These are phyloP conservation scores for Podocnemis expansa DNA, from an alignment of 2,113 vertebrate species.

Conservation along the genomic window DNA sequence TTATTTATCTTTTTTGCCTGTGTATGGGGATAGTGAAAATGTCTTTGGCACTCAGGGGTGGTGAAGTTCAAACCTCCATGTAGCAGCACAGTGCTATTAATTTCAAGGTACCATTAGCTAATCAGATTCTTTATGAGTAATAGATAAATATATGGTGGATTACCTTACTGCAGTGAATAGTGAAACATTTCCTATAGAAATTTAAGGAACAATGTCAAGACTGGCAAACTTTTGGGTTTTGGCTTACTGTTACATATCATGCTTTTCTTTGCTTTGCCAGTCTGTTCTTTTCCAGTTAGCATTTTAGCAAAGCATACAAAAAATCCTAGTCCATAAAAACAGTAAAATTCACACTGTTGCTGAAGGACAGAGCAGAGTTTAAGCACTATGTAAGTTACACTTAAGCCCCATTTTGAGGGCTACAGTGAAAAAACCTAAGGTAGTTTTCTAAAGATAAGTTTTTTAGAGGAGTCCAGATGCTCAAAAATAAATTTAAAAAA, in stretches of 20 bases:
- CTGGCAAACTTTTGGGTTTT: not conserved
- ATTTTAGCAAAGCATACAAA: not conserved
- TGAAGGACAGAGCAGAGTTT: not conserved
- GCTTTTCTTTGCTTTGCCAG: not conserved
- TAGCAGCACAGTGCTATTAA: not conserved
- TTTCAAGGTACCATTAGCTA: not conserved
- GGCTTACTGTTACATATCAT: not conserved
- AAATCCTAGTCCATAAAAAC: not conserved
- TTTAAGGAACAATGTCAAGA: not conserved
- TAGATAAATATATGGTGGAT: not conserved
- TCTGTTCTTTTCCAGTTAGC: not conserved
- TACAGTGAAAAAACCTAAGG: not conserved
- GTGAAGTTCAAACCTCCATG: slow-evolving; percentile 1
- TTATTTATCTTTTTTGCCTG: not conserved
- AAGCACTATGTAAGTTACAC: not conserved
- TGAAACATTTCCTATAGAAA: not conserved
- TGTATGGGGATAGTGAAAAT: not conserved
- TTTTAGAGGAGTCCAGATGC: not conserved
- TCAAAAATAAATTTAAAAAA: not conserved
- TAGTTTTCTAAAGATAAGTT: not conserved
- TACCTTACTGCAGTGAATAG: not conserved
- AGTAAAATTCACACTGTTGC: not conserved
- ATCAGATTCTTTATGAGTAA: not conserved
- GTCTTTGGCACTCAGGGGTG: not conserved
- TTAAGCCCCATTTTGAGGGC: not conserved